These are phyloP conservation scores for Heliconius sara DNA, from an alignment of 2,888 invertebrate genomes.

Conservation along the genomic window DNA sequence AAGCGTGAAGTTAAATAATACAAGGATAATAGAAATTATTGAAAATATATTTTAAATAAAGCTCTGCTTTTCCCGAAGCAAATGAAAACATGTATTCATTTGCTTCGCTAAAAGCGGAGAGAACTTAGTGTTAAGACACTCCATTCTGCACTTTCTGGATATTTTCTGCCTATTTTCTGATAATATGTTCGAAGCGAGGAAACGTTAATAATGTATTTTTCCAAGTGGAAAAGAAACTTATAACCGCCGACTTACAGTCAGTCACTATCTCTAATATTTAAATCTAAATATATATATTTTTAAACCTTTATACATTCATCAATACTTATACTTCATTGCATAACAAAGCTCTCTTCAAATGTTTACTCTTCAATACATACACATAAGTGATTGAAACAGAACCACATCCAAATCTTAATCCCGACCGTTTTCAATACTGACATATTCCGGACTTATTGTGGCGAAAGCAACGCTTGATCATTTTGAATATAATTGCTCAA, in stretches of 20 bases:
- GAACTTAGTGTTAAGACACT: too few species aligned
- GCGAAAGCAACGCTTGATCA: not conserved
- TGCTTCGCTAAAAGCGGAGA: too few species aligned
- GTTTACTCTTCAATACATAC: not conserved
- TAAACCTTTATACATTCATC: not conserved
- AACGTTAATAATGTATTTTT: too few species aligned
- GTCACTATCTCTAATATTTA: not conserved
- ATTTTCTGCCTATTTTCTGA: too few species aligned
- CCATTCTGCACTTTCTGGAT: too few species aligned
- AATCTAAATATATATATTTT: not conserved
- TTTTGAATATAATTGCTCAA: not conserved
- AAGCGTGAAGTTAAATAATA: not conserved
- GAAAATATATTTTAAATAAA: too few species aligned
- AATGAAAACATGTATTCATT: too few species aligned
- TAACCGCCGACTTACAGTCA: too few species aligned
- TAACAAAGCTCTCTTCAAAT: not conserved
- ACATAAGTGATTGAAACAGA: not conserved
- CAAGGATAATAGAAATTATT: too few species aligned
- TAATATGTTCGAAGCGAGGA: too few species aligned
- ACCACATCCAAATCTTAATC: slow-evolving; percentile 2
- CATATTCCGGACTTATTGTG: not conserved
- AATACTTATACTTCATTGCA: not conserved
- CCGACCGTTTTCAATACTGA: slow-evolving; percentile 6
- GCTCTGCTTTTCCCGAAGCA: too few species aligned
- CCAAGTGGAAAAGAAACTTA: too few species aligned